A percentile compares a stretch with the other conserved stretches of the same genome.
These are phyloP conservation scores for Tachyglossus aculeatus DNA, from an alignment of 2,797 vertebrate genomes.

Conservation along the genomic window DNA sequence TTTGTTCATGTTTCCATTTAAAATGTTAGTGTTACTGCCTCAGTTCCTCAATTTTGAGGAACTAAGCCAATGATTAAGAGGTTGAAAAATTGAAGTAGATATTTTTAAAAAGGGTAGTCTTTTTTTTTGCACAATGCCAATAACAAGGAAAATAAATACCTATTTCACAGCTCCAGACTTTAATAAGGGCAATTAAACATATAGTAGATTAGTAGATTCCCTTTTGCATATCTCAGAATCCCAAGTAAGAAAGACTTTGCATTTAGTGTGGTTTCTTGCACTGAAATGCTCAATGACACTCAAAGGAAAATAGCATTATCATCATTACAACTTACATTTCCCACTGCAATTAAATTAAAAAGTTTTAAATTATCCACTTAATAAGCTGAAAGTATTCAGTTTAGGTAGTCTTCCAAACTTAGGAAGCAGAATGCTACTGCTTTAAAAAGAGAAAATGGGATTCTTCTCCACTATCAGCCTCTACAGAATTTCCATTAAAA, in stretches of 20 bases:
- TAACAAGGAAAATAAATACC: no score
- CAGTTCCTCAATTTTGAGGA: background rate
- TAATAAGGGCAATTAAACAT: no score
- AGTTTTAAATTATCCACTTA: background rate
- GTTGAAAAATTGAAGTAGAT: background rate
- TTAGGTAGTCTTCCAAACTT: background rate
- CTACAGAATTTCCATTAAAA: background rate
- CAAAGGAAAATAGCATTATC: background rate
- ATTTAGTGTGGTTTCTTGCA: background rate
- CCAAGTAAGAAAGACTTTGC: background rate
- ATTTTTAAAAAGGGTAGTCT: no score
- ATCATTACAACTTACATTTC: background rate
- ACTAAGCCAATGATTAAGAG: background rate
- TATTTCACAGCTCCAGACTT: no score
- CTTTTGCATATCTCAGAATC: no score
- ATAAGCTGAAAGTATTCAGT: background rate
- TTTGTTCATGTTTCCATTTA: background rate
- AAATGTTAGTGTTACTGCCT: background rate
- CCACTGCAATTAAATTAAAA: background rate
- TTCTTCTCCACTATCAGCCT: background rate
- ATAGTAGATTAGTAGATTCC: no score
- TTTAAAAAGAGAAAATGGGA: background rate
- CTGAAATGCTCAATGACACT: background rate
- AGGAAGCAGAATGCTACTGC: background rate
- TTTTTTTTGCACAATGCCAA: no score